Evolutionary conservation across 2,113 vertebrate genomes (phyloP), one percentile per base, ranked within the genome.

Genomic region (Pogona vitticeps): DNA sequence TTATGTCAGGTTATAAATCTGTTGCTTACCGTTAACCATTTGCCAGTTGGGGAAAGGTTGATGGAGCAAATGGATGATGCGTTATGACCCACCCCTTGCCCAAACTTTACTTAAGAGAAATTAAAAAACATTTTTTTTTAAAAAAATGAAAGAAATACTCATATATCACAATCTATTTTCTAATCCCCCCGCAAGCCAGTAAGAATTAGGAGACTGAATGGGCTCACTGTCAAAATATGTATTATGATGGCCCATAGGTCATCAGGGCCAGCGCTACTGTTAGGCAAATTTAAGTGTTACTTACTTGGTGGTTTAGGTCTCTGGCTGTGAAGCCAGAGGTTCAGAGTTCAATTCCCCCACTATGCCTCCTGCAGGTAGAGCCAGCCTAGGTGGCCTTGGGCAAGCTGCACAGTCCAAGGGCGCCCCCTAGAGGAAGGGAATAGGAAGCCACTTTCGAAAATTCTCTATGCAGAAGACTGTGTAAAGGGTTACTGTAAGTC

Each of bases 1-100:
- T 97, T 97, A 96, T 96, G 97, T 97, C 96, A 97, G 96, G 96
- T 97, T 96, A 95, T 97, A 95, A 96, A 97, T 95, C 96, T 97
- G 96, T 95, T 94, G 93, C 92, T 86, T 59, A 90, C 88, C 90
- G 92, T 88, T 91, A 85, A 94, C 94, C 90, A 84, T 93, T 95
- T 95, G 95, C 92, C 91, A 94, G 93, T 94, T 91, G 90, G 88
- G 46, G 94, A 52, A 63, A 88, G 92, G 84, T 77, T 88, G 26
- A 82, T 75, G 87, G 65, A 90, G 91, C 88, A 92, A 91, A 80
- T 61, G 91, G 92, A 85, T 85, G 90, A 91, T 56, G 87, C 81
- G 84, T 67, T 78, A 68, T 90, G 76, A 84, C 71, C 52, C 77
- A 31, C 15, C 79, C 85, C 20, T 40, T 42, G 6, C 1, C 0